Evolutionary conservation across 2,888 invertebrate genomes (phyloP).

Genomic region (Drosophila fulvimacula): DNA sequence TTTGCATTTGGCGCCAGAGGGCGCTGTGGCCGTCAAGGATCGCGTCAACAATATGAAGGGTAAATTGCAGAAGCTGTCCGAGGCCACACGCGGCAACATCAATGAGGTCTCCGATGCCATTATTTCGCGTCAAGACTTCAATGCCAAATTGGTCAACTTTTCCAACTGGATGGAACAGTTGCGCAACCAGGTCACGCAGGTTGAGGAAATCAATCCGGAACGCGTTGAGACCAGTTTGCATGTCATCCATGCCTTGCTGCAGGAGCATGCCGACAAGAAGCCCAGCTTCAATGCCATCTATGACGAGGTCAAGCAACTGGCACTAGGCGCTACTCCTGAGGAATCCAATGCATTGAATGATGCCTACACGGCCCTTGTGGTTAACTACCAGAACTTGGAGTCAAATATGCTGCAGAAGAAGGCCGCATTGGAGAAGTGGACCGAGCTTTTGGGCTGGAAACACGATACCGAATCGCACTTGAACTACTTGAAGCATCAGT

Average conservation of each 20-base stretch:
- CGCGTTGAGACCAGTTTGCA: slow-evolving; percentile 92
- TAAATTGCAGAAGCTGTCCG: slow-evolving; percentile 90
- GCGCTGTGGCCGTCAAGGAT: slow-evolving; percentile 89
- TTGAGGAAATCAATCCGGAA: slow-evolving; percentile 92
- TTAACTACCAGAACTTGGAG: slow-evolving; percentile 91
- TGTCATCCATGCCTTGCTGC: slow-evolving; percentile 91
- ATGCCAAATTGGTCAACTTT: slow-evolving; percentile 91
- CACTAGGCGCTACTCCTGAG: slow-evolving; percentile 89
- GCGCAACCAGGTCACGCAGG: slow-evolving; percentile 89
- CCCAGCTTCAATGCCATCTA: slow-evolving; percentile 91
- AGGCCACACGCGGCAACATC: slow-evolving; percentile 90
- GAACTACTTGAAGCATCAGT: slow-evolving; percentile 91
- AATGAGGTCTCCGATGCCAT: slow-evolving; percentile 93
- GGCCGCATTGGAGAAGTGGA: slow-evolving; percentile 91
- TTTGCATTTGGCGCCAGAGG: slow-evolving; percentile 91
- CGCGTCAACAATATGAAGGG: slow-evolving; percentile 91
- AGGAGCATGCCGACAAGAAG: slow-evolving; percentile 94
- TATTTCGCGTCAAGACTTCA: slow-evolving; percentile 92
- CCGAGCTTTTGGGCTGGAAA: slow-evolving; percentile 92
- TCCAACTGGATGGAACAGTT: slow-evolving; percentile 92
- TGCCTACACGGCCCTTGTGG: slow-evolving; percentile 90
- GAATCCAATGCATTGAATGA: slow-evolving; percentile 91
- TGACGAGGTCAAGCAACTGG: slow-evolving; percentile 92
- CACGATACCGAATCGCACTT: slow-evolving; percentile 92
- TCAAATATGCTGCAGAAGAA: slow-evolving; percentile 91